These are phyloP conservation scores for Serilophus lunatus DNA, from an alignment of 2,113 vertebrate species.

Conservation along the genomic window DNA sequence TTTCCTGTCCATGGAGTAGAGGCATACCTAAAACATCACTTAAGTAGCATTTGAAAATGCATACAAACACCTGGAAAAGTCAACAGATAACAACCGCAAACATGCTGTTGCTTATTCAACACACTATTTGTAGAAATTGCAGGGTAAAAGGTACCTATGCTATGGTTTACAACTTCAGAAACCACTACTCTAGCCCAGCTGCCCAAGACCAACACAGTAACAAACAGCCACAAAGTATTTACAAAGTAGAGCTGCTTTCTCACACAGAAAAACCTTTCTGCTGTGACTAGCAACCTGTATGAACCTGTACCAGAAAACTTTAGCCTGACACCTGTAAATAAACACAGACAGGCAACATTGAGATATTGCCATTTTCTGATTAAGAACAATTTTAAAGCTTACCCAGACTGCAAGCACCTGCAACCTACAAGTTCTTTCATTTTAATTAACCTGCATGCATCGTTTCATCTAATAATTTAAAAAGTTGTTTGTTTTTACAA, in stretches of 20 bases:
- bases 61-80: not conserved
- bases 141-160: not conserved
- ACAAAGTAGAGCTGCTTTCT: not conserved
- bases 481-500: slow-evolving; percentile 9
- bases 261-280: not conserved
- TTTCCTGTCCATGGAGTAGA: not conserved
- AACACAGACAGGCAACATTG: not conserved
- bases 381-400: not conserved
- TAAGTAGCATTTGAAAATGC: not conserved
- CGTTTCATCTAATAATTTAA: slow-evolving; percentile 21
- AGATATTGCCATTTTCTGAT: not conserved
- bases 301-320: not conserved
- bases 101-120: slow-evolving; percentile 10
- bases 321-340: not conserved
- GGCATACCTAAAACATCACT: not conserved
- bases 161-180: not conserved
- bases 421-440: not conserved
- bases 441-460: not conserved
- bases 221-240: not conserved
- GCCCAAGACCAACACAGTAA: not conserved
- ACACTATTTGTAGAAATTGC: not conserved
- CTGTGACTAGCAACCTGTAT: not conserved
- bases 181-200: not conserved
- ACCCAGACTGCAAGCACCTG: not conserved
- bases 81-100: not conserved